Base-by-base conservation (phyloP, 2,888 invertebrate genomes). In the Dendrolimus houi region DNA sequence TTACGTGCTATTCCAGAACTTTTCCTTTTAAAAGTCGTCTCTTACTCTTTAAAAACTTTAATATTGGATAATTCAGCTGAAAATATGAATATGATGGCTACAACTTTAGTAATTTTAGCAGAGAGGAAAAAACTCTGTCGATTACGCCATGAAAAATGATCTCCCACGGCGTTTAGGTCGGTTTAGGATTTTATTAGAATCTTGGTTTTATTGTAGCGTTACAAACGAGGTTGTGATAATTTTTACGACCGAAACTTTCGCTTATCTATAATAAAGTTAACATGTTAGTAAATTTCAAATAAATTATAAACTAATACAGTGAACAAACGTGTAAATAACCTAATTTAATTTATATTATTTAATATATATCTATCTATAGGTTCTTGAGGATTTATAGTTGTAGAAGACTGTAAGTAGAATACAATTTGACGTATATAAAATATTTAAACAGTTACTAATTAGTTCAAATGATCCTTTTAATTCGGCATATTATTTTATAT, bases 21-120 rank as follows among this genome's bases (percentile, higher is more conserved):
- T 90, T 90, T 87, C 86, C 87, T 86, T 89, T 89, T 89, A 88
- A 87, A 90, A 89, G 83, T 87, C 83, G 79, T 81, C 83, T 85
- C 82, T 83, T 87, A 87, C 88, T 87, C 85, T 87, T 87, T 85
- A 84, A 64, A 83, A 88, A 87, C 85, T 88, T 88, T 85, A 85
- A 86, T 85, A 89, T 87, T 86, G 81, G 88, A 87, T 86, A 87
- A 88, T 88, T 89, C 77, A 72, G 73, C 78, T 67, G 75, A 83
- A 88, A 88, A 87, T 88, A 87, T 87, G 86, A 83, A 85, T 86
- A 84, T 80, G 85, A 85, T 83, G 80, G 83, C 72, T 74, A 74
- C 77, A 89, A 88, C 83, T 88, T 88, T 78, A 75, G 85, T 83
- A 79, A 85, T 87, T 88, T 86, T 74, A 77, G 74, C 75, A 65